Conservation (phyloP, 2,888 invertebrate genomes). For the Heliconius hortense region DNA sequence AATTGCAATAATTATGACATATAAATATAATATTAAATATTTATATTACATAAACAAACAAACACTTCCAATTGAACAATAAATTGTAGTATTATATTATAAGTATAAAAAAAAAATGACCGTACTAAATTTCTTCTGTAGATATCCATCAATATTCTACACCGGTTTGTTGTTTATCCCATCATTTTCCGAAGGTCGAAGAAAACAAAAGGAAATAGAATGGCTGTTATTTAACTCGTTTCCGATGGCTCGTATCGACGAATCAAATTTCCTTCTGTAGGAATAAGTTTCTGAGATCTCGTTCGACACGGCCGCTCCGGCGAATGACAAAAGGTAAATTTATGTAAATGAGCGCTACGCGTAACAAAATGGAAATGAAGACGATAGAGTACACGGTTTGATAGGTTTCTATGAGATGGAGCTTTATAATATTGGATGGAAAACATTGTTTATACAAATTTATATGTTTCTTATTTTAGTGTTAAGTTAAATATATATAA, state of each 20-base stretch:
- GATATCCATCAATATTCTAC: constrained; percentile 68
- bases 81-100: neutral
- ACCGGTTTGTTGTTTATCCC: constrained; percentile 64
- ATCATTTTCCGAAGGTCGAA: constrained; percentile 63
- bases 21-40: too few relatives aligned
- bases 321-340: constrained; percentile 80
- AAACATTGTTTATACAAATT: constrained; percentile 29
- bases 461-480: constrained; percentile 41
- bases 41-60: neutral
- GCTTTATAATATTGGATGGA: constrained; percentile 39
- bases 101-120: neutral
- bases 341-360: constrained; percentile 76
- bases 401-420: constrained; percentile 48
- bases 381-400: constrained; percentile 65
- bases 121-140: neutral
- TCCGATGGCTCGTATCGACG: constrained; percentile 77
- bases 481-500: neutral
- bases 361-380: constrained; percentile 78
- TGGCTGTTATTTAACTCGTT: constrained; percentile 79
- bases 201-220: constrained; percentile 63
- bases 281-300: constrained; percentile 58
- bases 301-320: constrained; percentile 55
- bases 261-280: constrained; percentile 72
- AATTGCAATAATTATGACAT: too few relatives aligned
- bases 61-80: constrained; percentile 31